These are phyloP conservation scores for Drosophila asahinai DNA, from an alignment of 1,140 invertebrate species.

Conservation along the genomic window DNA sequence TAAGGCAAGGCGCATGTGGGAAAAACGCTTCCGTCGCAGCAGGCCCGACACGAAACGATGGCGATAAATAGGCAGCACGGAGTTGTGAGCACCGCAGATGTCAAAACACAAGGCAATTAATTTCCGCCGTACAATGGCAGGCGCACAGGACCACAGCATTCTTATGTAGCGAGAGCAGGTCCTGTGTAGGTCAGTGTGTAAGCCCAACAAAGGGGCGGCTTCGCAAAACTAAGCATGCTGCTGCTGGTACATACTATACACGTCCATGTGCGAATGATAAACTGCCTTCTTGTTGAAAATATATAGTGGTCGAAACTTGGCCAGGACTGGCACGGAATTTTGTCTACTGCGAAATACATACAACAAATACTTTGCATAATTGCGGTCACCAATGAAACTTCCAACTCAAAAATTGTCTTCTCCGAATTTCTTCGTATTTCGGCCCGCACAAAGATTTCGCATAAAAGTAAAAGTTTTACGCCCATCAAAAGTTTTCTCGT, in stretches of 20 bases:
- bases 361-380: constrained; percentile 37
- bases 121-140: constrained; percentile 70
- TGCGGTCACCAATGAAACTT: constrained; percentile 14
- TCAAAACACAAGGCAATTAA: constrained; percentile 72
- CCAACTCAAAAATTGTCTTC: constrained; percentile 15
- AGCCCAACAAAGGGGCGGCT: constrained; percentile 17
- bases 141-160: constrained; percentile 37
- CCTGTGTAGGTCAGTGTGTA: constrained; percentile 46
- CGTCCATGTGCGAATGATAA: constrained; percentile 37
- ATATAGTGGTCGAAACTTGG: constrained; percentile 15
- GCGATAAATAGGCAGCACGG: constrained; percentile 19
- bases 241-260: background rate
- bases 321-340: constrained; percentile 3
- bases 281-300: constrained; percentile 22
- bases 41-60: constrained; percentile 56
- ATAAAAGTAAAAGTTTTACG: constrained; percentile 47
- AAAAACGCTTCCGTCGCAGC: constrained; percentile 69
- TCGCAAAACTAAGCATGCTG: background rate
- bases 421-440: background rate
- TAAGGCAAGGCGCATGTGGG: constrained; percentile 17
- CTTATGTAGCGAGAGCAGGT: constrained; percentile 32
- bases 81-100: constrained; percentile 53
- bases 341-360: background rate
- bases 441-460: constrained; percentile 30
- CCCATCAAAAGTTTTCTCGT: constrained; percentile 61